These are phyloP conservation scores for Chaetodon auriga DNA, from an alignment of 2,113 vertebrate genomes.

Conservation along the genomic window DNA sequence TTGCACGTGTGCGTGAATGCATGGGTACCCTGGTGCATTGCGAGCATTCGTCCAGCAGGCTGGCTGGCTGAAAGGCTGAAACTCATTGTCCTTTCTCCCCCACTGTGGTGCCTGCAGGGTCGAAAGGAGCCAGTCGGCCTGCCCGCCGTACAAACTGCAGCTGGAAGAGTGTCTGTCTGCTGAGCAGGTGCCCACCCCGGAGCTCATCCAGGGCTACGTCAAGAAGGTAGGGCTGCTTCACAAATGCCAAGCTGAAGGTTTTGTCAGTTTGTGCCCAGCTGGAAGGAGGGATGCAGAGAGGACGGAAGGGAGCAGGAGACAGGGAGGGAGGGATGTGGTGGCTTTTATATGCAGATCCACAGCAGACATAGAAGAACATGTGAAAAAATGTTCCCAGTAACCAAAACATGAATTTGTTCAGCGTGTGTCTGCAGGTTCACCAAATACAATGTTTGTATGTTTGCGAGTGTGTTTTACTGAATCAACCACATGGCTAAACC, in stretches of 20 bases:
- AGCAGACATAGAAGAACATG: not conserved
- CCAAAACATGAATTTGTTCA: not conserved
- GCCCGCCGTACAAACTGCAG: constrained; percentile 89
- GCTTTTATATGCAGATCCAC: not conserved
- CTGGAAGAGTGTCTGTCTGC: constrained; percentile 91
- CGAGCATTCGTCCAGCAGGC: constrained; percentile 23
- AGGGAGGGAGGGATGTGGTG: not conserved
- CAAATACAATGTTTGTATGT: constrained; percentile 15
- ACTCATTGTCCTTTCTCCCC: constrained; percentile 50
- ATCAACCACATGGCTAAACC: not conserved
- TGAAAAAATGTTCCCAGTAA: not conserved
- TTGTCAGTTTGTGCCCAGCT: constrained; percentile 31
- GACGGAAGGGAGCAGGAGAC: not conserved
- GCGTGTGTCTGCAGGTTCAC: not conserved
- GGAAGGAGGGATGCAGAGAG: constrained; percentile 1
- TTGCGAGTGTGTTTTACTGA: constrained; percentile 1
- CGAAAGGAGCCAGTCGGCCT: constrained; percentile 78
- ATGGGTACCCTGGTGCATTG: constrained; percentile 1
- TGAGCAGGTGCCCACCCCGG: constrained; percentile 88
- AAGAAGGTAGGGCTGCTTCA: constrained; percentile 89
- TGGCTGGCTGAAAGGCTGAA: constrained; percentile 35
- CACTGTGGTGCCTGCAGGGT: constrained; percentile 68
- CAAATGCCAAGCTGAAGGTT: constrained; percentile 28
- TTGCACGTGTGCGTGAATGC: constrained; percentile 19
- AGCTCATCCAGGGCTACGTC: constrained; percentile 93